Percentiles rank a stretch among this genome's conserved stretches.
These are phyloP conservation scores for Cataglyphis livida DNA, from an alignment of 2,888 invertebrate species.

Conservation along the genomic window DNA sequence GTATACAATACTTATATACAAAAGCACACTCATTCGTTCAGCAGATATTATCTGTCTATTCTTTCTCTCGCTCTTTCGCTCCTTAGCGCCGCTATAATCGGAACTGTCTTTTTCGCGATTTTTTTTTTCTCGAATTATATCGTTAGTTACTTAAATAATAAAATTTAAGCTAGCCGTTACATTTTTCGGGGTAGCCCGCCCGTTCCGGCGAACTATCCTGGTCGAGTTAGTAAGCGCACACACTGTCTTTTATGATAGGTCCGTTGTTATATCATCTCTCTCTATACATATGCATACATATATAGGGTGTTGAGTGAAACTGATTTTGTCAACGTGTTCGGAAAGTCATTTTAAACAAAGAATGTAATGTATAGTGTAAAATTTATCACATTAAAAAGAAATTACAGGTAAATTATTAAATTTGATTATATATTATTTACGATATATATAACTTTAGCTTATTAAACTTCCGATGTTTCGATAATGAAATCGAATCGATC, in stretches of 20 bases:
- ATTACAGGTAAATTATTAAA: neutral
- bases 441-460: neutral
- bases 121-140: slow-evolving; percentile 52
- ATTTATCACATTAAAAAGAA: neutral
- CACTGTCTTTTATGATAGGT: slow-evolving; percentile 83
- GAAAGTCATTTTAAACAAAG: neutral
- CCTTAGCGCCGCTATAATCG: slow-evolving; percentile 74
- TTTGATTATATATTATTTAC: neutral
- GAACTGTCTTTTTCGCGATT: slow-evolving; percentile 81
- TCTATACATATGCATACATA: neutral
- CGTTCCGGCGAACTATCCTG: slow-evolving; percentile 56
- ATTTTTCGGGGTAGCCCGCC: slow-evolving; percentile 63
- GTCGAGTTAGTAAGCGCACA: slow-evolving; percentile 82
- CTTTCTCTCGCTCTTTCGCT: slow-evolving; percentile 17
- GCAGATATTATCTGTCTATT: slow-evolving; percentile 70
- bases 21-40: slow-evolving; percentile 81
- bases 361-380: neutral
- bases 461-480: neutral
- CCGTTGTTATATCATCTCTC: slow-evolving; percentile 75
- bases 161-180: slow-evolving; percentile 76
- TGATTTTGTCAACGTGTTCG: neutral
- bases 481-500: neutral
- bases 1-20: slow-evolving; percentile 84
- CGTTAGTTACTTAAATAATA: slow-evolving; percentile 72
- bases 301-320: neutral